Conservation (phyloP, 2,797 vertebrate genomes). For the Onychomys arenicola region DNA sequence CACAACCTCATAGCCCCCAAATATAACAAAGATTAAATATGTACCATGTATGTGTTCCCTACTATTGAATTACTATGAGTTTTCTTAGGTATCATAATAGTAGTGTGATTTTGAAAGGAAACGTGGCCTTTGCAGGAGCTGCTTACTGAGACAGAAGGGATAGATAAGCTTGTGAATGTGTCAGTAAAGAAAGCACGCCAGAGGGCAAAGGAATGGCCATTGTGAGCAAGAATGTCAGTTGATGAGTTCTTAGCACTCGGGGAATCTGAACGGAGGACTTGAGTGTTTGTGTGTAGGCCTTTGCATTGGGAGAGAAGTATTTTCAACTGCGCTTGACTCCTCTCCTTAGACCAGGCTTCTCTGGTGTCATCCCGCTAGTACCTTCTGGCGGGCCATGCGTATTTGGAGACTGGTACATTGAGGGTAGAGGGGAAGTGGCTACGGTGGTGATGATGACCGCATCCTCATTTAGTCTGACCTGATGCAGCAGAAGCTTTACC, state of each 20-base stretch:
- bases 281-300: neutral
- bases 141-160: neutral
- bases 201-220: neutral
- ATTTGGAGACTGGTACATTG: neutral
- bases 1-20: neutral
- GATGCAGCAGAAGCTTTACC: conserved; percentile 12
- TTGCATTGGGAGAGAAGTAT: conserved; percentile 6
- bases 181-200: neutral
- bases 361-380: conserved; percentile 1
- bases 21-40: neutral
- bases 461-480: neutral
- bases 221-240: neutral
- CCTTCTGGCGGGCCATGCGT: neutral
- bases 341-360: conserved; percentile 40
- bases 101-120: neutral
- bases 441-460: neutral
- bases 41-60: neutral
- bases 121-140: neutral
- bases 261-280: neutral
- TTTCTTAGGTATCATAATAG: conserved; percentile 33
- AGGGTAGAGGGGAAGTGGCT: neutral
- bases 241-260: neutral
- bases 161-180: neutral
- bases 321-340: neutral
- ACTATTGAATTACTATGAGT: conserved; percentile 22